Evolutionary conservation across 2,797 vertebrate species (phyloP), one percentile per base, ranked within the genome.

Genomic region (Sebastes umbrosus): DNA sequence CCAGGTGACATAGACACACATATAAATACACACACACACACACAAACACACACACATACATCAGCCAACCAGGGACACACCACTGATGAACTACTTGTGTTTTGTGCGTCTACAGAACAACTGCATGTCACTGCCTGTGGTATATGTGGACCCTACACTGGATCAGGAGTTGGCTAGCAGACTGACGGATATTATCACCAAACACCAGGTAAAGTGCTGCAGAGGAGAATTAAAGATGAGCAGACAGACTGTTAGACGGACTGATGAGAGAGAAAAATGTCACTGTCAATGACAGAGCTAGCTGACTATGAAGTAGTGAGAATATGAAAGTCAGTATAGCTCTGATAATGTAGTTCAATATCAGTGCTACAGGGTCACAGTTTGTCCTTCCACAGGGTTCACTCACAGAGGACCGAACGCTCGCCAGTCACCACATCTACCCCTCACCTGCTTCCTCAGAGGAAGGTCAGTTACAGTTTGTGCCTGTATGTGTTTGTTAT

Each of bases 341-440:
- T 22, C 14, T 32, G 39, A 62, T 31, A 29, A 54, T 34, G 22
- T 59, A 22, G 14, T 59, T 69, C 16, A 2, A 4, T 69, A n/a
- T 79, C 14, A 74, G 66, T 68, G 72, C 54, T 46, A 14, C 54
- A 18, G 8, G 36, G 1, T 90, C 39, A 86, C 67, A 55, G n/a
- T 79, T 59, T 85, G 46, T 79, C 27, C 36, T 32, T 74, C 57
- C 16, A 31, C 87, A 99, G 98, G 98, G 97, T 59, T 95, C 97
- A 4, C 87, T 98, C 75, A 98, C 97, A 5, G 97, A 98, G 55
- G 98, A 99, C 88, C 96, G 94, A 71, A 95, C 94, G 7, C 96
- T 97, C 64, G 97, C 98, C 50, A 98, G 96, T 69, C 98, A 99
- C 91, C 97, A 98, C 2, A 89, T 99, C 83, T 97, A 96, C 84